These are phyloP conservation scores for Anhinga anhinga DNA, from an alignment of 2,113 vertebrate genomes.

Conservation along the genomic window DNA sequence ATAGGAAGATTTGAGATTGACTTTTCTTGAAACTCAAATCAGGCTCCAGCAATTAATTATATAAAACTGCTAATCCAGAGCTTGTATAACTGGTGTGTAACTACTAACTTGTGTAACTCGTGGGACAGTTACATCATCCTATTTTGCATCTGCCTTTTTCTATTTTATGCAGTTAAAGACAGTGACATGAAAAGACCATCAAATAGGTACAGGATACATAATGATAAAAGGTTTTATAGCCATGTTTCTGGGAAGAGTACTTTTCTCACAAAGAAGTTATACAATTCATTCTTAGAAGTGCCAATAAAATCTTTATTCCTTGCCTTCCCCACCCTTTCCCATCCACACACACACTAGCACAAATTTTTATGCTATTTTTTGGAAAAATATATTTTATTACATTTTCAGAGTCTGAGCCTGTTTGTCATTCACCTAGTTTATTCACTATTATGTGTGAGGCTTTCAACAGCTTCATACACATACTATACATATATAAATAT, in stretches of 20 bases:
- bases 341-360: not conserved
- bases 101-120: slow-evolving; percentile 19
- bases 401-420: not conserved
- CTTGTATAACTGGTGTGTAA: slow-evolving; percentile 29
- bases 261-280: slow-evolving; percentile 8
- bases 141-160: not conserved
- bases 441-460: not conserved
- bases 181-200: not conserved
- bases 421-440: not conserved
- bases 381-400: not conserved
- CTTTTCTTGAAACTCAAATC: not conserved
- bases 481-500: not conserved
- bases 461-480: not conserved
- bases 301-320: slow-evolving; percentile 35
- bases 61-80: not conserved
- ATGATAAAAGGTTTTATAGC: slow-evolving; percentile 41
- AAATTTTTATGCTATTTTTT: not conserved
- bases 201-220: not conserved
- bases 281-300: slow-evolving; percentile 6
- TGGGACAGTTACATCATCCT: slow-evolving; percentile 11
- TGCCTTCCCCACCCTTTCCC: not conserved
- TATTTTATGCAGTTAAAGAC: not conserved
- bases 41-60: not conserved
- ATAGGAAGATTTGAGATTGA: not conserved
- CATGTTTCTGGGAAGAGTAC: slow-evolving; percentile 14